Evolutionary conservation across 37 sponge, comb jelly and placozoan genomes (phyloP), one percentile per base, ranked within the genome.

Genomic region (Beroe ovata): DNA sequence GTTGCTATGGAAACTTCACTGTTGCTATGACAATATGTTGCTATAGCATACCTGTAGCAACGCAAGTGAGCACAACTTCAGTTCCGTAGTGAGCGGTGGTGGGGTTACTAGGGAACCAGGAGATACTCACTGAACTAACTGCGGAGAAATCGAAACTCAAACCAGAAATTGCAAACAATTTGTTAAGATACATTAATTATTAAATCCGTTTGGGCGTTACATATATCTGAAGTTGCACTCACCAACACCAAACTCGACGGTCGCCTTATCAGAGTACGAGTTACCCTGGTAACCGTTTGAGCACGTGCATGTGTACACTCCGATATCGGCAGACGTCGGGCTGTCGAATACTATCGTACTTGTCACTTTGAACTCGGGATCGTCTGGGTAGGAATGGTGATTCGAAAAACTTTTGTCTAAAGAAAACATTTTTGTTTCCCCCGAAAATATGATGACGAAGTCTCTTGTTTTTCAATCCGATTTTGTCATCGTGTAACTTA

Each of bases 161-260:
- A 6, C 54, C 54, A 47, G 54, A 47, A 47, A 47, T 11, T 47
- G 6, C 11, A 11, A 47, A 47, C 6, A 11, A 47, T 11, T 6
- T 47, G 54, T 16, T 47, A 47, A 47, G 11, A 47, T 47, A 6
- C 54, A 47, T 11, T n/a, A 47, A 16, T 11, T 11, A 47, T 47
- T 16, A 16, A 47, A 47, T 47, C 54, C 6, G 11, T 47, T 47
- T 47, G 8, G 34, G 34, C 69, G 25, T 66, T n/a, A n/a, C n/a
- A n/a, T n/a, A n/a, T n/a, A n/a, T n/a, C n/a, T n/a, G n/a, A n/a
- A n/a, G n/a, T n/a, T 58, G 18, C 59, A 19, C 59, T n/a, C n/a
- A 77, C 84, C 84, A 14, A 77, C 84, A 19, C 84, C 33, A 25
- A 77, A 40, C 84, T 77, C 84, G 54, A 77, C 47, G 38, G 84